phyloP scores from a whole-genome alignment of 2,113 vertebrate genomes.

The Sapajus apella region DNA sequence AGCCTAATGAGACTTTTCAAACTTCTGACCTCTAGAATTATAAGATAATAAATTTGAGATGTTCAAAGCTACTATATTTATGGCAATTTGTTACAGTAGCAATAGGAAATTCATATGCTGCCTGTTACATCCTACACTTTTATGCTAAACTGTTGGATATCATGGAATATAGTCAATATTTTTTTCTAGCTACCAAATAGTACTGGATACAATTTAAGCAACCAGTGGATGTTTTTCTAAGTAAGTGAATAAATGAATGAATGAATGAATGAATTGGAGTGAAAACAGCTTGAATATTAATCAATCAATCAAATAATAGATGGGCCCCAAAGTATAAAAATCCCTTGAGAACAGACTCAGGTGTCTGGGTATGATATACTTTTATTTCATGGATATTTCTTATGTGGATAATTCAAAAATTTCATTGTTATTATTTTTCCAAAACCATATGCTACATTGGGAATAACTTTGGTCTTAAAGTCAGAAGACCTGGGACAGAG shows the following conservation, averaged over 20 bases:
- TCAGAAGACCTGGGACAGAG: neutral
- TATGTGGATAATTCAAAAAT: neutral
- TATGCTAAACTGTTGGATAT: neutral
- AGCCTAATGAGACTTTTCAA: neutral
- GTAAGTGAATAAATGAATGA: neutral
- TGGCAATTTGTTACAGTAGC: neutral
- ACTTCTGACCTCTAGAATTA: neutral
- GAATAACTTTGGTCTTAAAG: neutral
- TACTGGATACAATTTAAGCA: neutral
- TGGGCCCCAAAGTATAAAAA: neutral
- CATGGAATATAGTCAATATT: neutral
- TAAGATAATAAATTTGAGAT: neutral
- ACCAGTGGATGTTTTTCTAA: neutral
- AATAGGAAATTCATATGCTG: neutral
- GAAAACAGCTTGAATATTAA: neutral
- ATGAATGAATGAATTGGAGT: neutral
- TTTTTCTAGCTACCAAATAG: neutral
- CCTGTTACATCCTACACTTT: neutral
- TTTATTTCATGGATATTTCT: neutral
- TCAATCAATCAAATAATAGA: neutral
- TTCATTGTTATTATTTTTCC: neutral
- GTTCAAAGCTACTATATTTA: neutral
- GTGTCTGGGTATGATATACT: neutral
- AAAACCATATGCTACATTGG: neutral
- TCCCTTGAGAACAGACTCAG: neutral